Evolutionary conservation across 2,888 invertebrate genomes (phyloP).

Genomic region (Nephrotoma appendiculata): DNA sequence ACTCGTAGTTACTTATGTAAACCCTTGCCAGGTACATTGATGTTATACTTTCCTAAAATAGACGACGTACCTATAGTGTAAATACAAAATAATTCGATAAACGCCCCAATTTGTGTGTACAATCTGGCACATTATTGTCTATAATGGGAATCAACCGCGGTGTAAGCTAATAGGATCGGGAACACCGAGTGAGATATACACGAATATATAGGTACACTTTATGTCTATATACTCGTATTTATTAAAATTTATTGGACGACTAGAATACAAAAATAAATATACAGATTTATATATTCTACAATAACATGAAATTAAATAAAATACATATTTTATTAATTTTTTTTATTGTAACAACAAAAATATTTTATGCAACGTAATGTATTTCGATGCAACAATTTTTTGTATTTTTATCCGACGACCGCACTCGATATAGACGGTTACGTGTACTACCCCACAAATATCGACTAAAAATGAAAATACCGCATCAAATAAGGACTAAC

Average conservation of each 20-base stretch:
- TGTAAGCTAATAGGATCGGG: no score
- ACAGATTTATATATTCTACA: background rate
- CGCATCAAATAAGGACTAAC: background rate
- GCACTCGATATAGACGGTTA: background rate
- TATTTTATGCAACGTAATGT: background rate
- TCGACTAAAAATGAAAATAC: background rate
- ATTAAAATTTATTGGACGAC: background rate
- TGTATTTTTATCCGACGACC: background rate
- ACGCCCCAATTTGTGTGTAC: no score
- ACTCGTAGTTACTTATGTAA: no score
- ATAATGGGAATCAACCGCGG: no score
- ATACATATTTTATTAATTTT: background rate
- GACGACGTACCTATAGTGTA: no score
- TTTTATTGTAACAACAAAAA: background rate
- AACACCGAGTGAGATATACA: no score
- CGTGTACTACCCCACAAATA: background rate
- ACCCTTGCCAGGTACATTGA: no score
- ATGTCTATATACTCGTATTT: background rate
- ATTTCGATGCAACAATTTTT: background rate
- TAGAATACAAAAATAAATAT: background rate
- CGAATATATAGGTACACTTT: no score
- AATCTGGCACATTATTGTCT: no score
- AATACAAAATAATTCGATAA: no score
- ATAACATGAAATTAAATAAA: background rate
- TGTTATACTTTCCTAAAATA: no score